phyloP scores from a whole-genome alignment of 2,113 vertebrate species.

The Odobenus rosmarus region DNA sequence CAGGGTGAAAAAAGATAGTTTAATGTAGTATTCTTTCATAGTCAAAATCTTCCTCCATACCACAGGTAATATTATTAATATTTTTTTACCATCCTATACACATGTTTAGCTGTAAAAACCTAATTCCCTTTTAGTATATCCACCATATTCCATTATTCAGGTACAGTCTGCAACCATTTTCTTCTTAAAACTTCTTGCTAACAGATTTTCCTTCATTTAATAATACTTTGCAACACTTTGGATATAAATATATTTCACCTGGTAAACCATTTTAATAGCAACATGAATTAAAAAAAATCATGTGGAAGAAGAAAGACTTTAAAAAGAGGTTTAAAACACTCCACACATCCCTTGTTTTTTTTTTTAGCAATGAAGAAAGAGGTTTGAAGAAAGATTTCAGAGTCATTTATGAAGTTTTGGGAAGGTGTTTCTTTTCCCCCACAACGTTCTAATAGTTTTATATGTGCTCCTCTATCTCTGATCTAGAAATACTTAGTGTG shows the following conservation, averaged over 20 bases:
- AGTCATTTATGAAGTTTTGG: not conserved
- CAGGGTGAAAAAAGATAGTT: not conserved
- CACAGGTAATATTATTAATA: not conserved
- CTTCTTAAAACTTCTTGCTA: slow-evolving; percentile 38
- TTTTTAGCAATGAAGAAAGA: not conserved
- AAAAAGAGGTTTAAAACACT: not conserved
- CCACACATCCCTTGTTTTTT: not conserved
- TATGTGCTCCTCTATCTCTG: slow-evolving; percentile 16
- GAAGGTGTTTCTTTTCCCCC: not conserved
- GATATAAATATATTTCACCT: slow-evolving; percentile 67
- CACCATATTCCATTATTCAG: not conserved
- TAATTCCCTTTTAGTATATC: not conserved
- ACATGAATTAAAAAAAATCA: slow-evolving; percentile 8
- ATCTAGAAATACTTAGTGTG: not conserved
- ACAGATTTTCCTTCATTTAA: slow-evolving; percentile 51
- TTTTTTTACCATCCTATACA: not conserved
- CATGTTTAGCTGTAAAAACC: not conserved
- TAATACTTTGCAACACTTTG: not conserved
- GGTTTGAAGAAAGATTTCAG: slow-evolving; percentile 36
- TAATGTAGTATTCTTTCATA: not conserved
- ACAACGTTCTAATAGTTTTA: not conserved
- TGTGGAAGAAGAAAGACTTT: not conserved
- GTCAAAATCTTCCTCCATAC: not conserved
- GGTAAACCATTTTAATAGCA: slow-evolving; percentile 53
- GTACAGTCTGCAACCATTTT: not conserved